phyloP scores from a whole-genome alignment of 1,140 invertebrate species.

The Drosophila elegans region DNA sequence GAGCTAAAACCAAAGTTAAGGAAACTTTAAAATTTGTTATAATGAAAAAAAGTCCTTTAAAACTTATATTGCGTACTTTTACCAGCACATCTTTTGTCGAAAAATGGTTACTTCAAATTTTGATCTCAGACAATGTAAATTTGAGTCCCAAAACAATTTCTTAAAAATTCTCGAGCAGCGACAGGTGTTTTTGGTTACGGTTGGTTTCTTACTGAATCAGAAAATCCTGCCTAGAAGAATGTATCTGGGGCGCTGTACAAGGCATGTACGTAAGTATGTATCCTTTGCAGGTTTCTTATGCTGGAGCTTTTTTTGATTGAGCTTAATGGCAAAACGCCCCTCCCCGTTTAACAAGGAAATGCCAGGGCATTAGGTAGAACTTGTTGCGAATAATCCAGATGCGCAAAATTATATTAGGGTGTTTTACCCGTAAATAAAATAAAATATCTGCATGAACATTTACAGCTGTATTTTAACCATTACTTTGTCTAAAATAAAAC shows the following conservation, averaged over 20 bases:
- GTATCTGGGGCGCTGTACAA: slow-evolving; percentile 7
- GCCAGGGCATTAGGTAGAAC: slow-evolving; percentile 10
- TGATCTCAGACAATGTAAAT: no score
- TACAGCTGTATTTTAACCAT: neutral
- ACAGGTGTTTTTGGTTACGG: slow-evolving; percentile 19
- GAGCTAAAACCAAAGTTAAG: no score
- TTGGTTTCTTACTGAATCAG: neutral
- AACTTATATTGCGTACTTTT: no score
- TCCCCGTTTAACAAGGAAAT: slow-evolving; percentile 9
- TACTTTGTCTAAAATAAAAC: neutral
- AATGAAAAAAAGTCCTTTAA: no score
- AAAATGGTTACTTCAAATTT: no score
- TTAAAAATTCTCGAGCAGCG: neutral
- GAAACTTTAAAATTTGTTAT: no score
- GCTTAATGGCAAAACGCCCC: slow-evolving; percentile 23
- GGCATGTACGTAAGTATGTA: slow-evolving; percentile 17
- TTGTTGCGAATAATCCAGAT: slow-evolving; percentile 27
- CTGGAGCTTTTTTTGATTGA: slow-evolving; percentile 23
- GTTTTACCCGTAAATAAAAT: neutral
- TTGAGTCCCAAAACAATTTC: neutral
- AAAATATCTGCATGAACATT: neutral
- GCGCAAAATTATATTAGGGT: neutral
- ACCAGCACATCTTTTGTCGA: no score
- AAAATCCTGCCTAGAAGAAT: neutral
- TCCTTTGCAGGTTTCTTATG: slow-evolving; percentile 9